A percentile compares a stretch with the other conserved stretches of the same genome.
Conservation (phyloP, 2,888 invertebrate genomes). For the Xestia sexstrigata region DNA sequence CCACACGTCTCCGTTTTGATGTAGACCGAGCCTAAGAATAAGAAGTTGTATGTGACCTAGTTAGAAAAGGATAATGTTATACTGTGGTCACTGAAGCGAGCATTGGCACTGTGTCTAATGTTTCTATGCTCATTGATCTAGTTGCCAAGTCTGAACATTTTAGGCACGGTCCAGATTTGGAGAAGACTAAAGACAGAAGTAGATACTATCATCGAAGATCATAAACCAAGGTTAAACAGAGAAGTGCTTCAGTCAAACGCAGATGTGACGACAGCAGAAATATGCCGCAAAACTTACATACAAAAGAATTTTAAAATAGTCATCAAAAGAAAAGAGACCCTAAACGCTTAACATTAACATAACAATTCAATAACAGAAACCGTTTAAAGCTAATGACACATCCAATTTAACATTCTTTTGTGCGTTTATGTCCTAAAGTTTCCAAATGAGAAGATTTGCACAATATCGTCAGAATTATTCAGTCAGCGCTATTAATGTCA, state of each 20-base stretch:
- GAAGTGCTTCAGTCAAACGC: no score
- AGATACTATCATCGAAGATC: background rate
- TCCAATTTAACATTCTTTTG: slow-evolving; percentile 39
- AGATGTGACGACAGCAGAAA: background rate
- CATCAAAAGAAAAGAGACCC: background rate
- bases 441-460: slow-evolving; percentile 43
- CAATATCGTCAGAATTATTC: slow-evolving; percentile 36
- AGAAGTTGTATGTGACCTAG: slow-evolving; percentile 36
- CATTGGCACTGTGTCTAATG: slow-evolving; percentile 15
- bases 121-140: slow-evolving; percentile 25
- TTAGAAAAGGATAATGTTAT: slow-evolving; percentile 36
- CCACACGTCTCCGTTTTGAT: background rate
- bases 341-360: slow-evolving; percentile 31
- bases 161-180: background rate
- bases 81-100: slow-evolving; percentile 27
- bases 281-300: background rate
- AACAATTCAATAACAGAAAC: slow-evolving; percentile 34
- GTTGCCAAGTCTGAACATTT: slow-evolving; percentile 21
- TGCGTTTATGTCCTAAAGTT: slow-evolving; percentile 14
- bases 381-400: slow-evolving; percentile 18
- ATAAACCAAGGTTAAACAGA: background rate
- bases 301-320: slow-evolving; percentile 1
- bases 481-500: slow-evolving; percentile 53
- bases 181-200: background rate
- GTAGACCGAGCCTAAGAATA: slow-evolving; percentile 2